Conservation (phyloP, 1,140 invertebrate genomes). For the Eufriesea mexicana region DNA sequence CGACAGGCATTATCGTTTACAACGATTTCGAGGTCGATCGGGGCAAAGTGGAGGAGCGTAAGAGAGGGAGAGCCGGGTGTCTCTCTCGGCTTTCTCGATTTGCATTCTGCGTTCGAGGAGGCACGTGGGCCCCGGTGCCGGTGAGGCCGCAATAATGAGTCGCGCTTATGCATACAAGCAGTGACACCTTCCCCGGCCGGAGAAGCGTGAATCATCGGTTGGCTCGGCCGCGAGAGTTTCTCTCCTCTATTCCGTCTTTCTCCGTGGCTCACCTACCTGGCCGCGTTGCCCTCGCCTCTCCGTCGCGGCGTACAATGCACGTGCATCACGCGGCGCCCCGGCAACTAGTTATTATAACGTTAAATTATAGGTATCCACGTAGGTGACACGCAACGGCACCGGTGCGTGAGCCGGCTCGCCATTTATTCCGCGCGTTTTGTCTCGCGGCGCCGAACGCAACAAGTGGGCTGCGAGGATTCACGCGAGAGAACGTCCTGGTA, state of each 20-base stretch:
- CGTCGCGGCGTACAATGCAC: constrained; percentile 71
- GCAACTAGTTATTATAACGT: constrained; percentile 72
- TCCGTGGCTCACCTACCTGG: constrained; percentile 14
- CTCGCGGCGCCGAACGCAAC: constrained; percentile 34
- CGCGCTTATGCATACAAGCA: constrained; percentile 76
- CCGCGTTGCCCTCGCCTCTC: constrained; percentile 34
- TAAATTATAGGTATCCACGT: constrained; percentile 67
- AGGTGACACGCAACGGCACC: constrained; percentile 60
- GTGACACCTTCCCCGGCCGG: constrained; percentile 75
- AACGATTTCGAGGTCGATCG: constrained; percentile 39
- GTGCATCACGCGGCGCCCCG: constrained; percentile 55
- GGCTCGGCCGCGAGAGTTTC: constrained; percentile 68
- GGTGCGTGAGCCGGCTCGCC: constrained; percentile 39
- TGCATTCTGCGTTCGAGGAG: constrained; percentile 60
- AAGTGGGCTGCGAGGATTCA: constrained; percentile 44
- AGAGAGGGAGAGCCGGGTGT: background rate
- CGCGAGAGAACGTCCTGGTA: constrained; percentile 6
- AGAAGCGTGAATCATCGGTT: constrained; percentile 75
- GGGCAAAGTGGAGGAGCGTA: constrained; percentile 8
- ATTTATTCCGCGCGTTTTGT: constrained; percentile 60
- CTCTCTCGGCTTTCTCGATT: constrained; percentile 51
- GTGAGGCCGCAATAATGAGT: constrained; percentile 70
- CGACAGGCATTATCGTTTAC: background rate
- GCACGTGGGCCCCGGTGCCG: constrained; percentile 66
- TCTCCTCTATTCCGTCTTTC: constrained; percentile 51